Evolutionary conservation across 2,888 invertebrate species (phyloP), one percentile per base, ranked within the genome.

Genomic region (Hirtodrosophila trivittata): DNA sequence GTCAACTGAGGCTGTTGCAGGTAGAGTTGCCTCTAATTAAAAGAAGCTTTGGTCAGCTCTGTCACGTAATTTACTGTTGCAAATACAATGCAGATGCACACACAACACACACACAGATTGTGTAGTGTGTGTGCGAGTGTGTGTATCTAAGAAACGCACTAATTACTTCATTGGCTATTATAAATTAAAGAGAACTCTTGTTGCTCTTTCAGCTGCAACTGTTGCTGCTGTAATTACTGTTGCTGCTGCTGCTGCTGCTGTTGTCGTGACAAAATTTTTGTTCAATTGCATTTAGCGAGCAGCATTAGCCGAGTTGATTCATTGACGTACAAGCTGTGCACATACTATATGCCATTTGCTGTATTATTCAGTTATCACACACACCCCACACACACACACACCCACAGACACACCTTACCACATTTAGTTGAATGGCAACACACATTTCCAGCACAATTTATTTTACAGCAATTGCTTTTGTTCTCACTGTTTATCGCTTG

Each of bases 231-330:
- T 65, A 64, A 69, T 65, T 74, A 54, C 54, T 21, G 56, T 54
- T 60, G 75, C 28, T 41, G 67, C 55, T 70, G 73, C 7, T 38
- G 38, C 12, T 41, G 25, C 13, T n/a, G 21, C 35, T 37, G 67
- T 62, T 70, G 73, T 54, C 62, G 66, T 54, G 58, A 32, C 46
- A 63, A 47, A 42, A 58, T 62, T 66, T 70, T 54, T 56, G 56
- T 50, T 41, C 66, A 75, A 63, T 70, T 73, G 76, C 73, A 75
- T 59, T 70, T 58, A 25, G 66, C 37, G 58, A 71, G 45, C 49
- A 51, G 71, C 73, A 75, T 73, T 75, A 58, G 49, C 42, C 49
- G 56, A 49, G 28, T 71, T 63, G 73, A 73, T 73, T 75, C 73
- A 75, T 75, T 63, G 76, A 64, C 56, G 49, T 45, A 49, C 42